Evolutionary conservation across 1,140 invertebrate species (phyloP), one percentile per base, ranked within the genome.

Genomic region (Drosophila mauritiana): DNA sequence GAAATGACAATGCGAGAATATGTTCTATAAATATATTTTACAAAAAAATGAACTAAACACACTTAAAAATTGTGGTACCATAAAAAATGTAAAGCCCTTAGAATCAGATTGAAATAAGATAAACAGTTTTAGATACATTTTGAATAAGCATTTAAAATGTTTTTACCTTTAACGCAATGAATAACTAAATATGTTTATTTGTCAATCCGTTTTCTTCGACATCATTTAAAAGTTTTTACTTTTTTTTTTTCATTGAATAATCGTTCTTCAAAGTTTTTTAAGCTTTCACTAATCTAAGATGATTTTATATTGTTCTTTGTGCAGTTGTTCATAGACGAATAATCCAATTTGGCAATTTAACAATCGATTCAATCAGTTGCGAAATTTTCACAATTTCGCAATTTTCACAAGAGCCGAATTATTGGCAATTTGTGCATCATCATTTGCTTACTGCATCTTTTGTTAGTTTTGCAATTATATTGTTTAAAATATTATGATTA

Each of bases 401-500:
- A 43, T 8, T 31, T 27, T 27, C 27, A 37, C 10, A 12, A 37
- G 22, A 34, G 42, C 15, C 15, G 43, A 69, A 69, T 69, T 70
- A 70, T 70, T 70, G 67, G 49, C 36, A 56, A 68, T 68, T 68
- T 68, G 62, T 68, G 45, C 64, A 65, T 52, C 59, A 20, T 63
- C 59, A 58, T 56, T 61, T 65, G 42, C 49, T 20, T 37, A 10
- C 55, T 62, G 31, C 25, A 63, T 52, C 55, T 57, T 39, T 62
- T 78, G 73, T 67, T 76, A 76, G 64, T 64, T 65, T 57, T 15
- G 59, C 78, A 80, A 77, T 81, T 82, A 81, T 80, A 64, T 80
- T 70, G 58, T 55, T 64, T 46, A 75, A 68, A 59, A 59, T 76
- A 64, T 76, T 81, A 63, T 72, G 79, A 81, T 81, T 72, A 70